Evolutionary conservation across 1,140 invertebrate genomes (phyloP), one percentile per base, ranked within the genome.

Genomic region (Bombus sibiricus): DNA sequence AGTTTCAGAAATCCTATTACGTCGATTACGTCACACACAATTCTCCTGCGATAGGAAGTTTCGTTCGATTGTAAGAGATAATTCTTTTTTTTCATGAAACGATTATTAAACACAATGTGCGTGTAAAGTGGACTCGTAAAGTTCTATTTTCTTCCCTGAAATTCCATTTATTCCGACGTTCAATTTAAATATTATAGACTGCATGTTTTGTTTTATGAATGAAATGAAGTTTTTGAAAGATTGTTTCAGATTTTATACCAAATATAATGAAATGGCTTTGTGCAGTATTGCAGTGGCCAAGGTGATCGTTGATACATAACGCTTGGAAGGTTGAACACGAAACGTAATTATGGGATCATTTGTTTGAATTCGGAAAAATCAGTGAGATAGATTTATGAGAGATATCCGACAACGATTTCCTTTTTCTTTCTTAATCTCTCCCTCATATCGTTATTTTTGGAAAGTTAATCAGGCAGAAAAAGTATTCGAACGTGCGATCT

Each of bases 341-440:
- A 84, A 71, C 47, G 66, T 62, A 84, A 84, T 79, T 79, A 41
- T 25, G 12, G 32, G n/a, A 71, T 79, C 66, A 39, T 84, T 79
- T 79, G 64, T 71, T 78, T 79, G 39, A 79, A 66, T 72, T 79
- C 39, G 53, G n/a, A 10, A 53, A 39, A 84, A 84, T 84, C 76
- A 79, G 39, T 37, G 82, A 47, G 57, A 37, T 59, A 79, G 76
- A 72, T 84, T 79, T 79, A 77, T 18, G 4, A n/a, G n/a, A 62
- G 37, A 8, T 41, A 22, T 25, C 1, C 12, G 28, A 41, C 10
- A 32, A 62, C 75, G 37, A 47, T 69, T 79, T 57, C 32, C 22
- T 76, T 77, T 53, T 76, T 57, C 68, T 43, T n/a, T 62, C 10
- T 53, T 12, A 12, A 28, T 28, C 0, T 13, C 32, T n/a, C 15